phyloP scores from a whole-genome alignment of 2,797 vertebrate species.

The Myotis pilosus region DNA sequence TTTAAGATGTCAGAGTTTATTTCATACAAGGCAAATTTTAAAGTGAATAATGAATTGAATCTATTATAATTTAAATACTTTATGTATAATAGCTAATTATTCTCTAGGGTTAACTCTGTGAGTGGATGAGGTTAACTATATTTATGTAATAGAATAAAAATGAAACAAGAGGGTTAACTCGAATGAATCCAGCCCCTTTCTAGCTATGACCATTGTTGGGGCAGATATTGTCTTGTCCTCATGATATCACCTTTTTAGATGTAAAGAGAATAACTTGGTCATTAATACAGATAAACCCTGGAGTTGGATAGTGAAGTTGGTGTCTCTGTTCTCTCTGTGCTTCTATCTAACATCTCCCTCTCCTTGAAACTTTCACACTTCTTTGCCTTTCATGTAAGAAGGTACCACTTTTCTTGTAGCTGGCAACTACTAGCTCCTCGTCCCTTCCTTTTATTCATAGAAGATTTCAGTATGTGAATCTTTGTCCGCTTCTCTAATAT shows the following conservation, averaged over 20 bases:
- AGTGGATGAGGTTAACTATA: slow-evolving; percentile 41
- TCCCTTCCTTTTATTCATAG: neutral
- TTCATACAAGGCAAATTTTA: slow-evolving; percentile 23
- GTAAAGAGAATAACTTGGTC: slow-evolving; percentile 14
- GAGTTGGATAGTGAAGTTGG: neutral
- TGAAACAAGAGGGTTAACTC: neutral
- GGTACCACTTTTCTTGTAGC: neutral
- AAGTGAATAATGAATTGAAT: slow-evolving; percentile 36
- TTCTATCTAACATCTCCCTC: neutral
- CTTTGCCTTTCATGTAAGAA: neutral
- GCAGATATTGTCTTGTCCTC: neutral
- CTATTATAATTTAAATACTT: slow-evolving; percentile 34
- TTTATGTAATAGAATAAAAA: slow-evolving; percentile 50
- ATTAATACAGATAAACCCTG: neutral
- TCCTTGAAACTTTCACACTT: neutral
- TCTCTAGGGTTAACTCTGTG: neutral
- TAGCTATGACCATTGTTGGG: neutral
- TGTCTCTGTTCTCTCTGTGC: neutral
- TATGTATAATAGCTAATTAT: slow-evolving; percentile 36
- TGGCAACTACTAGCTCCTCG: neutral
- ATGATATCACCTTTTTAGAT: neutral
- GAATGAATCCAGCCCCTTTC: neutral
- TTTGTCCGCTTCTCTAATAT: neutral
- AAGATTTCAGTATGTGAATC: neutral
- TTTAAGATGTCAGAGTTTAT: slow-evolving; percentile 12